phyloP scores from a whole-genome alignment of 2,888 invertebrate species.

The Drosophila lacicola region DNA sequence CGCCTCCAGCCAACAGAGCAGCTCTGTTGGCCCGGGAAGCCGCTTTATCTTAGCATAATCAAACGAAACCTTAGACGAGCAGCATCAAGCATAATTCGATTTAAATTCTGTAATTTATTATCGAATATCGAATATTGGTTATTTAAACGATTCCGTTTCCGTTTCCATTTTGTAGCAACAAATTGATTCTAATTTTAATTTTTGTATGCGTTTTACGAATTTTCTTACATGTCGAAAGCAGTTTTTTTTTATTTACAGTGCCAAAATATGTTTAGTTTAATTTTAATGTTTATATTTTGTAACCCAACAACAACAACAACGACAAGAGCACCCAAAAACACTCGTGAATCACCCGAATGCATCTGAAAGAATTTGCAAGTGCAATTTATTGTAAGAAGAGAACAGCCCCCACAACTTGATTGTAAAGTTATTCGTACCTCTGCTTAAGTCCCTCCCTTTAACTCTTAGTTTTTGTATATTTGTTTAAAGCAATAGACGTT shows the following conservation, averaged over 20 bases:
- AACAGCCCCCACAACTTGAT: slow-evolving; percentile 18
- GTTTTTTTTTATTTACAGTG: slow-evolving; percentile 80
- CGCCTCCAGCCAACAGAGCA: slow-evolving; percentile 53
- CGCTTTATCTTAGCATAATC: slow-evolving; percentile 58
- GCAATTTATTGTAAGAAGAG: slow-evolving; percentile 59
- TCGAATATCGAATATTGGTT: slow-evolving; percentile 34
- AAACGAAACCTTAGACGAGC: slow-evolving; percentile 52
- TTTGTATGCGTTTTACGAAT: slow-evolving; percentile 45
- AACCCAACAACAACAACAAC: slow-evolving; percentile 14
- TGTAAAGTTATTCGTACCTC: slow-evolving; percentile 50
- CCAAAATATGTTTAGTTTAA: slow-evolving; percentile 81
- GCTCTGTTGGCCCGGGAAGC: slow-evolving; percentile 50
- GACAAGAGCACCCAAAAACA: slow-evolving; percentile 26
- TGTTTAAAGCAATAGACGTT: slow-evolving; percentile 52
- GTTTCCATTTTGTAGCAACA: slow-evolving; percentile 30
- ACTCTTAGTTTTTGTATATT: slow-evolving; percentile 55
- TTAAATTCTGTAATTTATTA: slow-evolving; percentile 64
- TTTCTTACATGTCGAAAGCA: slow-evolving; percentile 54
- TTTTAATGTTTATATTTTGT: slow-evolving; percentile 65
- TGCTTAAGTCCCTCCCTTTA: slow-evolving; percentile 24
- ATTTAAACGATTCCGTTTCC: slow-evolving; percentile 15
- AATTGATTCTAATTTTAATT: slow-evolving; percentile 10
- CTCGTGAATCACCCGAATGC: slow-evolving; percentile 56
- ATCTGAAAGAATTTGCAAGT: slow-evolving; percentile 59
- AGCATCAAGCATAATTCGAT: slow-evolving; percentile 32